Evolutionary conservation across 1,140 invertebrate genomes (phyloP).

Genomic region (Drosophila subobscura): DNA sequence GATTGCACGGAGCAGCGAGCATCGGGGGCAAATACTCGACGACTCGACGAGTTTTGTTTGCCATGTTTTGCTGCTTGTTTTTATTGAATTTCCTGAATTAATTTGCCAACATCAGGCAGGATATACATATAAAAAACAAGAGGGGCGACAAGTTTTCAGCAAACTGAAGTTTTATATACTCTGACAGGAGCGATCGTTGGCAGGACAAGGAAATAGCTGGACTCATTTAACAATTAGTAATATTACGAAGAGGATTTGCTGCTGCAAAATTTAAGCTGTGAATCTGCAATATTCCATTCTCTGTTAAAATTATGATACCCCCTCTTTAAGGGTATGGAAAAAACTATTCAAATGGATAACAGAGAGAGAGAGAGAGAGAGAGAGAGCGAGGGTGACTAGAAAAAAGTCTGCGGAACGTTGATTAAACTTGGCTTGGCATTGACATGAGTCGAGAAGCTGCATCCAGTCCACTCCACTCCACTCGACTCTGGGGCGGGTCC

Average conservation of each 20-base stretch:
- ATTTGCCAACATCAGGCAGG: slow-evolving; percentile 61
- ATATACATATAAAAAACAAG: slow-evolving; percentile 21
- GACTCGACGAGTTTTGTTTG: slow-evolving; percentile 63
- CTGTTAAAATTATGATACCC: too few relatives aligned
- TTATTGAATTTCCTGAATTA: slow-evolving; percentile 82
- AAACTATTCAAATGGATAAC: slow-evolving; percentile 24
- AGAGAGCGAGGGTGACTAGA: slow-evolving; percentile 14
- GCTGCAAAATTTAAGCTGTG: too few relatives aligned
- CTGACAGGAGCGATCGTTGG: too few relatives aligned
- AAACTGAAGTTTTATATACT: too few relatives aligned
- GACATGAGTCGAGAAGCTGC: slow-evolving; percentile 49
- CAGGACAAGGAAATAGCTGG: neutral
- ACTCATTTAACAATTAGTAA: too few relatives aligned
- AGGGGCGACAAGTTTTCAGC: too few relatives aligned
- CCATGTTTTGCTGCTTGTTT: slow-evolving; percentile 77
- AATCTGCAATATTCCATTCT: neutral
- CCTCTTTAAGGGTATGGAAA: slow-evolving; percentile 12
- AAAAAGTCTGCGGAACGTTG: slow-evolving; percentile 61
- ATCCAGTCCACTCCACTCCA: slow-evolving; percentile 3
- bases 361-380: slow-evolving; percentile 3
- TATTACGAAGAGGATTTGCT: too few relatives aligned
- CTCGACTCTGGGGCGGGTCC: neutral
- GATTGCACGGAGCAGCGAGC: slow-evolving; percentile 70
- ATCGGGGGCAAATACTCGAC: slow-evolving; percentile 45
- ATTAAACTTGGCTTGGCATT: slow-evolving; percentile 72